These are phyloP conservation scores for Scaptomyza flava DNA, from an alignment of 2,888 invertebrate genomes.

Conservation along the genomic window DNA sequence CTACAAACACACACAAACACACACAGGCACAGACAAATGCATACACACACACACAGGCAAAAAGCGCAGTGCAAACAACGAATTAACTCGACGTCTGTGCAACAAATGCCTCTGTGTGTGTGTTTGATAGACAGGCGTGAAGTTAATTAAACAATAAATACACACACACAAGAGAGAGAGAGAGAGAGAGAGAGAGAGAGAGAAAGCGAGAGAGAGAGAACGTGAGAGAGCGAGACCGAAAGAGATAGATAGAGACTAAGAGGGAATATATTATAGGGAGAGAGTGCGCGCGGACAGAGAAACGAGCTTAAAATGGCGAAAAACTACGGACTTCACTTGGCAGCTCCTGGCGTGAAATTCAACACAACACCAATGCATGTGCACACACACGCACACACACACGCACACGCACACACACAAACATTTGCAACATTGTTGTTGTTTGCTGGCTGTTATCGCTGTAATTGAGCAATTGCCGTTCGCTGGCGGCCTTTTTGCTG, in stretches of 20 bases:
- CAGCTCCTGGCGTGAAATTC: conserved; percentile 77
- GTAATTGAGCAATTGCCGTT: conserved; percentile 76
- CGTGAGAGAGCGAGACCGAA: background rate
- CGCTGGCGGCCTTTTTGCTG: conserved; percentile 41
- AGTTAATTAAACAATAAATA: conserved; percentile 74
- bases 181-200: background rate
- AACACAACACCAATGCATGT: conserved; percentile 69
- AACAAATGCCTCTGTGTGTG: conserved; percentile 25
- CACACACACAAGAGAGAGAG: conserved; percentile 36
- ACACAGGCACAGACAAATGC: conserved; percentile 30
- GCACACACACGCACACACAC: conserved; percentile 20
- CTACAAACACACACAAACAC: conserved; percentile 33
- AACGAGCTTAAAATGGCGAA: conserved; percentile 74
- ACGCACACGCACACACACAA: conserved; percentile 13
- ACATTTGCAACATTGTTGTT: conserved; percentile 32
- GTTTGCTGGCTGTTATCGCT: conserved; percentile 55
- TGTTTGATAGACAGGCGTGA: conserved; percentile 78
- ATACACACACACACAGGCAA: conserved; percentile 19
- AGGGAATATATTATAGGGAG: background rate
- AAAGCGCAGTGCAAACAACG: conserved; percentile 55
- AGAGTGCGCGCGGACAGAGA: conserved; percentile 29
- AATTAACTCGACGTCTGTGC: conserved; percentile 31
- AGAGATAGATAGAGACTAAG: background rate
- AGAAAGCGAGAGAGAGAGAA: background rate
- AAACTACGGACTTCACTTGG: conserved; percentile 78